phyloP scores from a whole-genome alignment of 1,140 invertebrate genomes.

The Phthorimaea operculella region DNA sequence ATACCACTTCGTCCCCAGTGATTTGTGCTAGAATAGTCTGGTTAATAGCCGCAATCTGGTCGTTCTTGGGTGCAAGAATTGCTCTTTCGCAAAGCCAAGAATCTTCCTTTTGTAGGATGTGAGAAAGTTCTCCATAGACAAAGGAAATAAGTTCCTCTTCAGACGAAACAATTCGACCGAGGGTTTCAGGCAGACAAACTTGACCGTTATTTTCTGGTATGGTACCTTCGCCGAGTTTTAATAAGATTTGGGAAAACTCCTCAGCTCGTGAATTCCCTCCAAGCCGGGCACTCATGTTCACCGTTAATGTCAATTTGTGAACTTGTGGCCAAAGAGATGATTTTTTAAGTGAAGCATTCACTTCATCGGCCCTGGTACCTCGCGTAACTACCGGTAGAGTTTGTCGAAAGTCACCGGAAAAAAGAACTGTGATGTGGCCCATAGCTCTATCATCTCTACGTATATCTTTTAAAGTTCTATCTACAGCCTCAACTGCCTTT shows the following conservation, averaged over 20 bases:
- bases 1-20: slow-evolving; percentile 17
- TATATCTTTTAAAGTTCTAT: slow-evolving; percentile 20
- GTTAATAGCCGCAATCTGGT: slow-evolving; percentile 15
- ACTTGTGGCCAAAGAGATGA: slow-evolving; percentile 47
- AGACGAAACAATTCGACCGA: not conserved
- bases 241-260: slow-evolving; percentile 33
- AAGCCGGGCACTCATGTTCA: slow-evolving; percentile 38
- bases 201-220: slow-evolving; percentile 10
- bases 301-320: slow-evolving; percentile 34
- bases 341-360: slow-evolving; percentile 42
- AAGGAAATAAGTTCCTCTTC: slow-evolving; percentile 12
- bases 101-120: slow-evolving; percentile 25
- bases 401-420: slow-evolving; percentile 33
- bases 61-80: slow-evolving; percentile 32
- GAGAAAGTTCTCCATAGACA: slow-evolving; percentile 23
- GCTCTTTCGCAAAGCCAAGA: slow-evolving; percentile 40
- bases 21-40: slow-evolving; percentile 14
- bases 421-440: slow-evolving; percentile 45
- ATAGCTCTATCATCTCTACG: slow-evolving; percentile 21
- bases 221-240: slow-evolving; percentile 42
- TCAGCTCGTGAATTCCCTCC: slow-evolving; percentile 7
- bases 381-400: slow-evolving; percentile 22
- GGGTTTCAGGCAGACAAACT: slow-evolving; percentile 9
- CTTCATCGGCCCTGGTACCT: slow-evolving; percentile 20
- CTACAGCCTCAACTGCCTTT: too few relatives aligned